Base-by-base conservation (phyloP, 35 echinoderm and acorn worm genomes). In the Heliocidaris tuberculata region DNA sequence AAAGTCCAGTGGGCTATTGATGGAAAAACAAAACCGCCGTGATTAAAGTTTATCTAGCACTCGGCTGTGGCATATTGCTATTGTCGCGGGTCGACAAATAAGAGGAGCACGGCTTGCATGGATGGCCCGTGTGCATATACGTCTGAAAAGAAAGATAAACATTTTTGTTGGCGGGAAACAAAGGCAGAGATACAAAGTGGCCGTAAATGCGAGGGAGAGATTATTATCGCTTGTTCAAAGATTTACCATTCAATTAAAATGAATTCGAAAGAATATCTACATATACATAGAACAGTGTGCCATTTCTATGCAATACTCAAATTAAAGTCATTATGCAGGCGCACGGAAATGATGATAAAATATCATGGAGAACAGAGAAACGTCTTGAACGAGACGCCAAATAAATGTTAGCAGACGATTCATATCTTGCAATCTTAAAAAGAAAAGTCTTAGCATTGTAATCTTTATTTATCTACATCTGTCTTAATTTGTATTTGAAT, bases 31-130 rank as follows among this genome's bases (percentile, higher is more conserved):
- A 93, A 93, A 93, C 31, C 91, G 91, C 50, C 47, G 30, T 93
- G 91, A 93, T 93, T 93, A 93, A 93, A 93, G 91, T 93, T 93
- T 93, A 93, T 59, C 16, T 49, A 48, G 91, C 91, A 93, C 91
- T 93, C 50, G 17, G 47, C 47, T 48, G 27, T 31, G 9, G 29
- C 50, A 93, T 93, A 93, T 93, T 93, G 91, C 91, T 59, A 59
- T 49, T 93, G 91, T 93, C 91, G 50, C 17, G 31, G 87, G 15
- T 78, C 10, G 87, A 42, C 87, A 89, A 48, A 89, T 89, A 89
- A n/a, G 47, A 42, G 87, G 27, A n/a, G 65, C 21, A 1, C 21
- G 17, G 65, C 65, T 78, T 27, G 65, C 21, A 78, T 78, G 65
- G 65, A 78, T 27, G 65, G 65, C 27, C 65, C 65, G 65, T 78